These are phyloP conservation scores for Aegotheles bennettii DNA, from an alignment of 2,113 vertebrate species.

Conservation along the genomic window DNA sequence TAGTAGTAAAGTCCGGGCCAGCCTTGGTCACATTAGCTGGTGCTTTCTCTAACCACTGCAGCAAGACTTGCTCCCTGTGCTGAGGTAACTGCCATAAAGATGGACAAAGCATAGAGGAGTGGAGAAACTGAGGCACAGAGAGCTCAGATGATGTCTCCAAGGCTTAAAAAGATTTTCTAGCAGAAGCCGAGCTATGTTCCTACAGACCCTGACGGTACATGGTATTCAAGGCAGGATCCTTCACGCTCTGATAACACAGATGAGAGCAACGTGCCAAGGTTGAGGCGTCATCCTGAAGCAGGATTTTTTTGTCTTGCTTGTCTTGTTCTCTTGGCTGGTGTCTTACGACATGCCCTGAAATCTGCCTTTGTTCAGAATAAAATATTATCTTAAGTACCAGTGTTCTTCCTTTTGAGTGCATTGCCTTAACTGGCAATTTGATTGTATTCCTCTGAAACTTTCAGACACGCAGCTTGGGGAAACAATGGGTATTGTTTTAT, in stretches of 20 bases:
- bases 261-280: not conserved
- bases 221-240: not conserved
- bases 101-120: not conserved
- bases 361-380: not conserved
- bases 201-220: fast-evolving
- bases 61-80: not conserved
- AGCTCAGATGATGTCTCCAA: not conserved
- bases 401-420: not conserved
- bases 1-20: not conserved
- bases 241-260: not conserved
- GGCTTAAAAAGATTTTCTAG: not conserved
- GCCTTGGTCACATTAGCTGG: not conserved
- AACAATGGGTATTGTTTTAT: constrained; percentile 34
- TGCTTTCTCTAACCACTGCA: not conserved
- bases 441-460: not conserved
- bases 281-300: not conserved
- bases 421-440: constrained; percentile 27
- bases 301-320: not conserved
- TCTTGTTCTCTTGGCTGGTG: not conserved
- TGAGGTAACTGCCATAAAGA: not conserved
- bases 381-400: not conserved
- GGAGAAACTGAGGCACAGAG: not conserved
- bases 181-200: not conserved
- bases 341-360: not conserved
- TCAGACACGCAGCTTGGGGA: not conserved